Evolutionary conservation across 1,140 invertebrate genomes (phyloP), one percentile per base, ranked within the genome.

Genomic region (Bacillus rossius): DNA sequence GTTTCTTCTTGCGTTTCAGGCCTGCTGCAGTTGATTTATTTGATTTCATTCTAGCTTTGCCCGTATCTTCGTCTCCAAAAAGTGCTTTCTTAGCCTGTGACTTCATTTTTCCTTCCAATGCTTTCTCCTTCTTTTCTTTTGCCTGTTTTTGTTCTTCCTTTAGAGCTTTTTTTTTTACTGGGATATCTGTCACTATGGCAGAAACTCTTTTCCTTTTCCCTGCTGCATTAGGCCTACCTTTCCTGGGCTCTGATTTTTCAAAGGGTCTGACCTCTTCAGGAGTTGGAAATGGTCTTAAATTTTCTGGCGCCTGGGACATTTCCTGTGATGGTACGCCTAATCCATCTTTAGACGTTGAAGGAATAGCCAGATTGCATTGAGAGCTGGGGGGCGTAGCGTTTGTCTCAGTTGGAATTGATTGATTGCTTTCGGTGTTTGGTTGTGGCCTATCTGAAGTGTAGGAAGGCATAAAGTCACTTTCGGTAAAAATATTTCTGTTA

Each of bases 401-500:
- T 45, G 29, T 34, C 29, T 34, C 4, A 34, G 29, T 34, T 34
- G 29, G 29, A 34, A 34, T 34, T 34, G 4, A 34, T 34, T 34
- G 29, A 34, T 10, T 45, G 42, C 42, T 45, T 45, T 45, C 42
- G 8, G 20, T 22, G 3, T 7, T 45, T 23, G 38, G 37, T 19
- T 68, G 22, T 37, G 68, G 65, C 38, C 69, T 53, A 59, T 76
- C 70, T 5, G 72, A 73, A 16, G 71, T 66, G 43, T n/a, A n/a
- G n/a, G n/a, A n/a, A n/a, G n/a, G n/a, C n/a, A n/a, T n/a, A n/a
- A n/a, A n/a, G n/a, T n/a, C n/a, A n/a, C n/a, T n/a, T n/a, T n/a
- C n/a, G n/a, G n/a, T n/a, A 65, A 73, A 73, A 52, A 72, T 62
- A 61, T 69, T 50, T 42, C 57, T 56, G 62, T 74, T 72, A 13